phyloP scores from a whole-genome alignment of 2,888 invertebrate species.

The Synanthedon formicaeformis region DNA sequence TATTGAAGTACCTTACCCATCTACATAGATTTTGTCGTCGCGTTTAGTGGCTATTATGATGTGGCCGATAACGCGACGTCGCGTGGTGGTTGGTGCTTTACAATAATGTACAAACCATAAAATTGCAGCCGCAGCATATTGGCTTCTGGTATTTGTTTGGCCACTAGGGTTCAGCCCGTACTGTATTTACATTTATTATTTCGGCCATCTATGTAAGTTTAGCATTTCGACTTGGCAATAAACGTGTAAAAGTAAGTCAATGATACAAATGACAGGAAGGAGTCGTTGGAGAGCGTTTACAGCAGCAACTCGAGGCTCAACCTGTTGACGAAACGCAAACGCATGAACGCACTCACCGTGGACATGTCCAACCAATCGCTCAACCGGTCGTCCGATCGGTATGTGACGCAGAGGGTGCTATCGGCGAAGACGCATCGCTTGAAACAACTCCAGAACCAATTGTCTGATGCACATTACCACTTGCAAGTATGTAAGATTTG shows the following conservation, averaged over 20 bases:
- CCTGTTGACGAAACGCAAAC: conserved; percentile 47
- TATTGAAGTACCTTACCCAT: neutral
- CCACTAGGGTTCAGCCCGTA: no score
- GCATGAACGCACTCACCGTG: conserved; percentile 33
- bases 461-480: conserved; percentile 83
- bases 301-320: conserved; percentile 57
- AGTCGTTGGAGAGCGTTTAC: conserved; percentile 57
- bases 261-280: conserved; percentile 29
- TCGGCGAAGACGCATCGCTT: conserved; percentile 82
- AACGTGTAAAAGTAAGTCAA: neutral
- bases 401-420: conserved; percentile 73
- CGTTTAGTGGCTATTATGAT: no score
- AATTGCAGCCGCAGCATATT: no score
- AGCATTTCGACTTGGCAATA: no score
- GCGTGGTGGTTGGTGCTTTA: no score
- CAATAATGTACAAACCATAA: no score
- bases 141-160: no score
- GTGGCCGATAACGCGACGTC: no score
- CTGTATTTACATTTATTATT: no score
- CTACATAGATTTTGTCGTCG: neutral
- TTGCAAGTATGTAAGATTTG: conserved; percentile 65
- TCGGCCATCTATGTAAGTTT: no score
- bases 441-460: conserved; percentile 82
- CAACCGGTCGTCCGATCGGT: conserved; percentile 31
- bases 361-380: conserved; percentile 37